A percentile compares a stretch with the other conserved stretches of the same genome.
Conservation (phyloP, 2,113 vertebrate genomes). For the Rafetus swinhoei region DNA sequence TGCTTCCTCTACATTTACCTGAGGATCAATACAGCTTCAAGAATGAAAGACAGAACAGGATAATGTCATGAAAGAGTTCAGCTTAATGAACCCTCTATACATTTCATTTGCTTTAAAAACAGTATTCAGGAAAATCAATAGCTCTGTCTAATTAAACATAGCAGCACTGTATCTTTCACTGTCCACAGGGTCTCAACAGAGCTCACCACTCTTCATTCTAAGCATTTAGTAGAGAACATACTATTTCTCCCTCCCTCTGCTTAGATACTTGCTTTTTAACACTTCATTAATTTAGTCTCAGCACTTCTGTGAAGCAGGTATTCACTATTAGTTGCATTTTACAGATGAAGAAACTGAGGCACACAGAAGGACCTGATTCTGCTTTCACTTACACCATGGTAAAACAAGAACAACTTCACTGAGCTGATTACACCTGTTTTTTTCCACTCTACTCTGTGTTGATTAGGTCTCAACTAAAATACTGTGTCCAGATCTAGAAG, state of each 20-base stretch:
- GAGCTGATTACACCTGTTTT: neutral
- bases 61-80: neutral
- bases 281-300: neutral
- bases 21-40: neutral
- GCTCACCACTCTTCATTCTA: neutral
- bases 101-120: conserved; percentile 35
- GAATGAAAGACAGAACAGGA: neutral
- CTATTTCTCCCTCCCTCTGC: neutral
- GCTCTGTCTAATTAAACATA: neutral
- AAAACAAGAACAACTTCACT: neutral
- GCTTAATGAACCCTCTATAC: conserved; percentile 23
- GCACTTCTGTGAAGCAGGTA: neutral
- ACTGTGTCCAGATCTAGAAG: no score
- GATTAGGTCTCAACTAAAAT: no score
- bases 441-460: no score
- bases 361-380: neutral
- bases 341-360: neutral
- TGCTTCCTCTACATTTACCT: neutral
- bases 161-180: neutral
- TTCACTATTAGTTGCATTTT: neutral
- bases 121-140: conserved; percentile 28
- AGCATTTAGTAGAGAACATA: neutral
- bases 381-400: neutral
- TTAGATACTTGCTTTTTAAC: neutral
- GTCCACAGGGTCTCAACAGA: fast-evolving